Base-by-base conservation (phyloP, 2,797 vertebrate species). In the Chelidonichthys spinosus region DNA sequence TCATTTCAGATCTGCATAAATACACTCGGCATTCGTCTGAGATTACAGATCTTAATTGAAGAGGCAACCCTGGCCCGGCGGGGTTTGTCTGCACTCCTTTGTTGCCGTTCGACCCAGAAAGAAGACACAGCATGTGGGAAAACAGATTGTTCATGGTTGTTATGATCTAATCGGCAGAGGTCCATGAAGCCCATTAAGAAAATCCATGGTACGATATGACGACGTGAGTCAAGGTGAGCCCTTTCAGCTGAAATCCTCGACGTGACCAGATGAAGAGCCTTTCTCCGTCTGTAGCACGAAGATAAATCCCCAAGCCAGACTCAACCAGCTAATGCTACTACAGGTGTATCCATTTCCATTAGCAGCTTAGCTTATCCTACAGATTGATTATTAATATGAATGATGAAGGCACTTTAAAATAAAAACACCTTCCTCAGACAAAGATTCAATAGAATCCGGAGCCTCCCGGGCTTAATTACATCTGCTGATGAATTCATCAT, bases 381-480 rank as follows among this genome's bases (percentile, higher is more conserved):
- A 1, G 68, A 81, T 76, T 76, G 40, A 71, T 81, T 55, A 81
- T 89, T 72, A 84, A 81, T 78, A 84, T 67, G 37, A 86, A 82
- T 85, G 64, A 91, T 86, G 87, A 82, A 87, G 66, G 67, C 17
- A 40, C 59, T 85, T 85, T 79, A 81, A 82, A 56, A 43, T 66
- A 81, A 84, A 82, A 69, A 35, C 62, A 82, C 17, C 74, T 81
- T 72, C 80, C 74, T 56, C 52, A 71, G 82, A 89, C 86, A 91
- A 90, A 87, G 75, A 89, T 85, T 86, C 63, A 81, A 84, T 86
- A 83, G 83, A 84, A 75, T 56, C 47, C 66, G 76, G 75, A 76
- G 64, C 79, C 88, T 89, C 64, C 42, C n/a, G 25, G 83, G 86
- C 64, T 81, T 85, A 90, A 92, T 91, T 88, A 85, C 73, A 67